Percentiles rank a stretch among this genome's conserved stretches.
Evolutionary conservation across 2,888 invertebrate genomes (phyloP).

Genomic region (Eupeodes luniger): DNA sequence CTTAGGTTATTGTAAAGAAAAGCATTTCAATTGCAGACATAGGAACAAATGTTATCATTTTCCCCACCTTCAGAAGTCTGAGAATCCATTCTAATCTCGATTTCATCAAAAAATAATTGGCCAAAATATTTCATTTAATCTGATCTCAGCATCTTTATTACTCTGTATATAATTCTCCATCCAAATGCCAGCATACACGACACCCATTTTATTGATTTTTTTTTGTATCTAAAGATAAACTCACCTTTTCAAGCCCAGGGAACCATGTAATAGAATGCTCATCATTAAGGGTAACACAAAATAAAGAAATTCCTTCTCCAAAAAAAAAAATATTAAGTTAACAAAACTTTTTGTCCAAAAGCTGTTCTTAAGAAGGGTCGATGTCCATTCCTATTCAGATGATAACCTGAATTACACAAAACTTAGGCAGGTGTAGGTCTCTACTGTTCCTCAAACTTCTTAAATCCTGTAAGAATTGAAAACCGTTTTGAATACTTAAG

Average conservation of each 20-base stretch:
- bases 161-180: no score
- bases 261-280: slow-evolving; percentile 10
- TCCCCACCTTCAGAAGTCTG: no score
- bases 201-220: background rate
- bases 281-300: background rate
- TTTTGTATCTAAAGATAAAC: background rate
- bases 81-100: no score
- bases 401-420: background rate
- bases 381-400: background rate
- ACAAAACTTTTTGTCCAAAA: background rate
- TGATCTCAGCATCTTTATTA: no score
- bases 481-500: slow-evolving; percentile 44
- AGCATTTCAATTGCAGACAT: no score
- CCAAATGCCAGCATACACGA: no score
- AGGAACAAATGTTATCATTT: no score
- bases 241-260: background rate
- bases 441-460: background rate
- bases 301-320: background rate
- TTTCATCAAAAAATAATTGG: no score
- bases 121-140: no score
- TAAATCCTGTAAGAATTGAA: slow-evolving; percentile 20
- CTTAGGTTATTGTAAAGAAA: no score
- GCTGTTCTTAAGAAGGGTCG: background rate
- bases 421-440: no score
- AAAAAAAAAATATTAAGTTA: background rate